Evolutionary conservation across 2,113 vertebrate species (phyloP).

Genomic region (Lathamus discolor): DNA sequence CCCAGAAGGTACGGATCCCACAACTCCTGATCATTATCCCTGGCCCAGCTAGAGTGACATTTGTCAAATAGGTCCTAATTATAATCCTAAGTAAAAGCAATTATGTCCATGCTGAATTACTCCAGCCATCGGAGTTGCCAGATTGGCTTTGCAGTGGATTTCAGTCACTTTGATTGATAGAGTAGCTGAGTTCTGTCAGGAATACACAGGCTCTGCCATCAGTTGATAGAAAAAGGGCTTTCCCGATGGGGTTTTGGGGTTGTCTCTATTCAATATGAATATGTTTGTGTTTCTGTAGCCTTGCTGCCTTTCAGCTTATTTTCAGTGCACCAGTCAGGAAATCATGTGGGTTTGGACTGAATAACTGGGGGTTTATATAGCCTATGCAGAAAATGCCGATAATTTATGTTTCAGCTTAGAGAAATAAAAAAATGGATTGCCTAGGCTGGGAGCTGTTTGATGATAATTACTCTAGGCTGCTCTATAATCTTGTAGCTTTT

Average conservation of each 20-base stretch:
- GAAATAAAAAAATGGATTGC: slow-evolving; percentile 12
- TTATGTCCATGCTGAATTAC: neutral
- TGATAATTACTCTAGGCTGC: neutral
- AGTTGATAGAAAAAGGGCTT: neutral
- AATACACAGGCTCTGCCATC: neutral
- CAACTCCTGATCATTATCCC: neutral
- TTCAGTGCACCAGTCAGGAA: neutral
- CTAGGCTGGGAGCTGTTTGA: neutral
- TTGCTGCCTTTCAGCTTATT: slow-evolving; percentile 1
- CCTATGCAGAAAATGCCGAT: neutral
- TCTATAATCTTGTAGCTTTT: neutral
- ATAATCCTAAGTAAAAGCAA: slow-evolving; percentile 32
- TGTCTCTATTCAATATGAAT: neutral
- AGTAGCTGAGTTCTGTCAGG: slow-evolving; percentile 13
- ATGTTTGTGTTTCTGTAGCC: neutral
- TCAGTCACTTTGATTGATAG: slow-evolving; percentile 14
- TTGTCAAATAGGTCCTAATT: slow-evolving; percentile 14
- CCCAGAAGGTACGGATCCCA: slow-evolving; percentile 61
- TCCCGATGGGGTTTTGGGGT: neutral
- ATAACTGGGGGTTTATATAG: neutral
- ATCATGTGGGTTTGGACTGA: neutral
- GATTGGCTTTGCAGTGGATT: neutral
- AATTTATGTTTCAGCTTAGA: slow-evolving; percentile 17
- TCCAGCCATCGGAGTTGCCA: accelerated
- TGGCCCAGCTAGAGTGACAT: neutral